These are phyloP conservation scores for Heptranchias perlo DNA, from an alignment of 2,113 vertebrate species.

Conservation along the genomic window DNA sequence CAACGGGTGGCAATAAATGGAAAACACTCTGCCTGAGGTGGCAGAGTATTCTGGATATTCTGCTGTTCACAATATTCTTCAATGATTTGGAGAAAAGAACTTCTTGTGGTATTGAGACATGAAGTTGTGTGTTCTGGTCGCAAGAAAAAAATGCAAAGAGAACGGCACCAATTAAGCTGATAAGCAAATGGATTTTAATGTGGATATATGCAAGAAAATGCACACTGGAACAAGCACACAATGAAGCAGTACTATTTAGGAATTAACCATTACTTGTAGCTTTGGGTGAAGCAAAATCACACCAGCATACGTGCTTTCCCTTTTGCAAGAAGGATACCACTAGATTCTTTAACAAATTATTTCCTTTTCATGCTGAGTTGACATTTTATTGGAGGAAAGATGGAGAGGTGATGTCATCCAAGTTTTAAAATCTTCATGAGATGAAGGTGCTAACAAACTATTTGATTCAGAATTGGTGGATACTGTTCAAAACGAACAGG, in stretches of 20 bases:
- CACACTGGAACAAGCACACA: not conserved
- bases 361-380: not conserved
- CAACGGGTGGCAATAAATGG: not conserved
- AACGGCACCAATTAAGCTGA: too few relatives aligned
- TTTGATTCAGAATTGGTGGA: not conserved
- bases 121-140: too few relatives aligned
- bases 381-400: not conserved
- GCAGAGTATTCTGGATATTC: not conserved
- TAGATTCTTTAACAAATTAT: not conserved
- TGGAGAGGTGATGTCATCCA: not conserved
- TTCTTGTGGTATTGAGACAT: too few relatives aligned
- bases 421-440: not conserved
- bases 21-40: not conserved
- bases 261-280: not conserved
- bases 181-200: too few relatives aligned
- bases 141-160: too few relatives aligned
- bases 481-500: not conserved
- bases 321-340: not conserved
- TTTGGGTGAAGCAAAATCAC: not conserved
- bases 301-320: not conserved
- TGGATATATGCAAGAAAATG: not conserved
- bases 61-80: not conserved
- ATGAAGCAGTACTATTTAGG: not conserved
- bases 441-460: not conserved
- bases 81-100: too few relatives aligned